Evolutionary conservation across 2,113 vertebrate species (phyloP), one percentile per base, ranked within the genome.

Genomic region (Formicarius rufipectus): DNA sequence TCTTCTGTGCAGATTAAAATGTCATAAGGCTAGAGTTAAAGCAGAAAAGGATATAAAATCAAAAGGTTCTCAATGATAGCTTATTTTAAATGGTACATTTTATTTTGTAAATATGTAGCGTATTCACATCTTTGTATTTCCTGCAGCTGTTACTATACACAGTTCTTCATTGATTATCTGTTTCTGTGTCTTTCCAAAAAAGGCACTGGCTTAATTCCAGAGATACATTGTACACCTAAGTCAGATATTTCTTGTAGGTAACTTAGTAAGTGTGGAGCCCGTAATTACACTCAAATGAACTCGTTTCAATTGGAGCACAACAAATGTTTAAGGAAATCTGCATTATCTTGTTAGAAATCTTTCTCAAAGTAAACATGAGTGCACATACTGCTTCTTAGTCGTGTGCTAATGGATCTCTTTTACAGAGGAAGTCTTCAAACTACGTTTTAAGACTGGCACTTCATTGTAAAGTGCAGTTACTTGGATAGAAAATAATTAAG

Each of bases 341-440:
- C 44, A 24, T 56, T 92, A 23, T 81, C 33, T 72, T 71, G 10
- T 50, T 49, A 89, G 82, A 80, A 87, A 74, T 71, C 42, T 69
- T 80, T 58, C 40, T 93, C 40, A 66, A 56, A 75, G 49, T 84
- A 88, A 87, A 75, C 21, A 31, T 30, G 35, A 19, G 6, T 60
- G 33, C 55, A 39, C 10, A 17, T 72, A 31, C 39, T 90, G 19
- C 3, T 90, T 85, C 84, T 82, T 62, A 77, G 28, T 87, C 31
- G 28, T 82, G 82, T 89, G 14, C 53, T 85, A 40, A 30, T 37
- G 37, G 45, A 62, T 80, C 31, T 24, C 27, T 73, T 82, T 82
- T 83, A 73, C 72, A 82, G 71, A 73, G 87, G 52, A 77, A 89
- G 58, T 87, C 87, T 62, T 93, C 76, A 60, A 95, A 93, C 68